Evolutionary conservation across 2,888 invertebrate species (phyloP), one percentile per base, ranked within the genome.

Genomic region (Andrena dorsata): DNA sequence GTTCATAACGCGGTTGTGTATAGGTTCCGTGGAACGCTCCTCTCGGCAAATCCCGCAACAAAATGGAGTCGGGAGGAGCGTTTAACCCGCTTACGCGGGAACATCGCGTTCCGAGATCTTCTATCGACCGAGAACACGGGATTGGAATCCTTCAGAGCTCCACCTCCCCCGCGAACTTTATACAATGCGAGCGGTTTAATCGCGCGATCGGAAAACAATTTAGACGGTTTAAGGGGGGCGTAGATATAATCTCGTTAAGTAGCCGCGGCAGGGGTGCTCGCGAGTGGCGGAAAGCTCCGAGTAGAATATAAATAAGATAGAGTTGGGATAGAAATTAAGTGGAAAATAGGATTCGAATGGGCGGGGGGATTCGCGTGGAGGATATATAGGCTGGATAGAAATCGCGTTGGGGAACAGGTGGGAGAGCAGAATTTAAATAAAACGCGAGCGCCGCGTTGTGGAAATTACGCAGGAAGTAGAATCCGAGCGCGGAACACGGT

Each of bases 361-460:
- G 30, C 69, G 58, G 20, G 49, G 32, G 49, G n/a, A 68, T 60
- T 13, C 35, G 32, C 16, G 4, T 3, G 13, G 35, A 10, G 30
- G 41, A 63, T 30, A 35, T 63, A 35, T 63, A 41, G n/a, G 10
- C 53, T 41, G 53, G 35, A 64, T 64, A 51, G 53, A 20, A 64
- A 73, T 35, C 26, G 64, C 53, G n/a, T 28, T 26, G 64, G 64
- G 26, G 53, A 71, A 56, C 72, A 73, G 72, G 72, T 73, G 72
- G 72, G 35, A 56, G 23, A 73, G 64, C 64, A 49, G 72, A 73
- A 73, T 73, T 73, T 73, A 73, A 73, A 73, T 73, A 64, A 73
- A 73, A 73, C 53, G 53, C 72, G 64, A 73, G 35, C 51, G 28
- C 64, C 35, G 53, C 26, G 30, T 49, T 23, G 72, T 28, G 64